Evolutionary conservation across 2,888 invertebrate genomes (phyloP).

Genomic region (Camponotus fellah): DNA sequence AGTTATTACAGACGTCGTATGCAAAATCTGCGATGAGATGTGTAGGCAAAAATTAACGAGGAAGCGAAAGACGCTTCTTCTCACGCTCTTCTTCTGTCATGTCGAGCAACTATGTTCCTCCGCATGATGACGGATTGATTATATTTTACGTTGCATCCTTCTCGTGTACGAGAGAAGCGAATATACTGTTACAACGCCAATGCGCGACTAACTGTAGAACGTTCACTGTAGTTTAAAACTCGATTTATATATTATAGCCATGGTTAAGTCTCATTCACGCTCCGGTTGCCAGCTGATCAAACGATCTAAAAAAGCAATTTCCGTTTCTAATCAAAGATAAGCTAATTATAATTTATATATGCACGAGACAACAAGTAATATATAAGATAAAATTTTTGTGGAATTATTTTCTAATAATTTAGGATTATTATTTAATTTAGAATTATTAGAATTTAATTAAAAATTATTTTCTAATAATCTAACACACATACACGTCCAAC

Average conservation of each 20-base stretch:
- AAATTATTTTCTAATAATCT: neutral
- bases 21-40: neutral
- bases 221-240: slow-evolving; percentile 49
- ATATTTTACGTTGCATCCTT: slow-evolving; percentile 64
- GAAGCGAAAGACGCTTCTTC: neutral
- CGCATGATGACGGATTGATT: slow-evolving; percentile 12
- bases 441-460: neutral
- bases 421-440: no score
- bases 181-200: slow-evolving; percentile 74
- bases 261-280: slow-evolving; percentile 24
- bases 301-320: slow-evolving; percentile 21
- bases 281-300: neutral
- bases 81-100: slow-evolving; percentile 4
- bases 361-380: neutral
- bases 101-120: neutral
- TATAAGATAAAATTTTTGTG: neutral
- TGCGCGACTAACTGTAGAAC: slow-evolving; percentile 80
- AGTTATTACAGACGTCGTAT: neutral
- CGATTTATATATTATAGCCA: slow-evolving; percentile 47
- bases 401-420: neutral
- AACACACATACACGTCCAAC: neutral
- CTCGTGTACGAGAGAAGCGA: slow-evolving; percentile 37
- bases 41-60: neutral
- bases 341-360: neutral
- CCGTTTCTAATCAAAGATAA: slow-evolving; percentile 1